Evolutionary conservation across 2,797 vertebrate genomes (phyloP), one percentile per base, ranked within the genome.

Genomic region (Girardinus metallicus): DNA sequence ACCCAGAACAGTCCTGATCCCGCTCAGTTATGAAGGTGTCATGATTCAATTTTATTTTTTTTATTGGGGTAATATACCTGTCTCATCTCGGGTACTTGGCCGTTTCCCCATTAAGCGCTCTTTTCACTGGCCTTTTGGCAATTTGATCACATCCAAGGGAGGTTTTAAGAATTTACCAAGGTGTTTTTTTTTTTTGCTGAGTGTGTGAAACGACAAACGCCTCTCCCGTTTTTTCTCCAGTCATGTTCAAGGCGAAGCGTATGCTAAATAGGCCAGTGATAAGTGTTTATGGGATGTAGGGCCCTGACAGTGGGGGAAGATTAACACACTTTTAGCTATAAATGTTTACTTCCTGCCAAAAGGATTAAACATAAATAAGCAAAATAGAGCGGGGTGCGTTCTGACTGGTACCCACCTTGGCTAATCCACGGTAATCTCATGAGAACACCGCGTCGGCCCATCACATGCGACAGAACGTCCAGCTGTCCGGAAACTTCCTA

Each of bases 341-440:
- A 86, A 87, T 87, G 87, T 92, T 92, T 93, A 90, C 91, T 90
- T 86, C 66, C 85, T 82, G 74, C 72, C 72, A 79, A 79, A 76
- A 89, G 66, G 82, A 89, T 91, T 78, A 90, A 78, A 79, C 86
- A 85, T n/a, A 86, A 86, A 89, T 77, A 84, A 73, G 87, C 78
- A 89, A 86, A 86, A 78, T 75, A 82, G 66, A 81, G 68, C 82
- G 49, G 73, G 76, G 66, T 76, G 89, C 87, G 78, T 87, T 91
- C 81, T 86, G 92, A 94, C 84, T 89, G 94, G 88, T 91, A 89
- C 70, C 88, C 81, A 76, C 84, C 88, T 86, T 68, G 75, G 81
- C 88, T 93, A 93, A 95, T 93, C 43, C 89, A 72, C 53, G 75
- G 80, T 95, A 96, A 95, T 95, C 91, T 86, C 76, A 15, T 29